phyloP scores from a whole-genome alignment of 2,797 vertebrate species.

The Bucorvus abyssinicus region DNA sequence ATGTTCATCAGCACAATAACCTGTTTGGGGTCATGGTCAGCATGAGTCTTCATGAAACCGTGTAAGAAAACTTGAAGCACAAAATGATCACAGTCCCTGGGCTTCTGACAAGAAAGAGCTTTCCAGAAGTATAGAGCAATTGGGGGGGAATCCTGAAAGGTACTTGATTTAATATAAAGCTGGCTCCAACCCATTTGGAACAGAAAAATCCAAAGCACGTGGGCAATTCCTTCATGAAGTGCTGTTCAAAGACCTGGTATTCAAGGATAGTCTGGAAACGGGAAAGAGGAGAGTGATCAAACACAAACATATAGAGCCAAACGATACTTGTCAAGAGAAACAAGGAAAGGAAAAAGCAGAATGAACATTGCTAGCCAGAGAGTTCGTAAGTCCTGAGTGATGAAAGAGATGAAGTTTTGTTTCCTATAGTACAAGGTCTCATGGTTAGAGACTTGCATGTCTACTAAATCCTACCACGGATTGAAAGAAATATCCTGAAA shows the following conservation, averaged over 20 bases:
- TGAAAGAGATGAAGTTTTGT: background rate
- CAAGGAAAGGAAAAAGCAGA: background rate
- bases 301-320: background rate
- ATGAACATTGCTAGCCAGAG: background rate
- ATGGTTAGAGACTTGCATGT: background rate
- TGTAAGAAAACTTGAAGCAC: background rate
- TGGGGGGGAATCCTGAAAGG: constrained; percentile 12
- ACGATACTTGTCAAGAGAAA: background rate
- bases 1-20: background rate
- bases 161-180: background rate
- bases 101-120: background rate
- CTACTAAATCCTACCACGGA: rapidly evolving
- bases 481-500: background rate
- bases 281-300: background rate
- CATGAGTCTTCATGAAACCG: background rate
- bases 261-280: background rate
- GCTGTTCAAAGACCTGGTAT: background rate
- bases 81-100: background rate
- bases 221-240: background rate
- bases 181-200: background rate
- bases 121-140: background rate
- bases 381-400: background rate
- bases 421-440: background rate
- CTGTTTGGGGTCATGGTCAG: background rate
- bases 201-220: background rate